Base-by-base conservation (phyloP, 2,888 invertebrate genomes). In the Hyles lineata region DNA sequence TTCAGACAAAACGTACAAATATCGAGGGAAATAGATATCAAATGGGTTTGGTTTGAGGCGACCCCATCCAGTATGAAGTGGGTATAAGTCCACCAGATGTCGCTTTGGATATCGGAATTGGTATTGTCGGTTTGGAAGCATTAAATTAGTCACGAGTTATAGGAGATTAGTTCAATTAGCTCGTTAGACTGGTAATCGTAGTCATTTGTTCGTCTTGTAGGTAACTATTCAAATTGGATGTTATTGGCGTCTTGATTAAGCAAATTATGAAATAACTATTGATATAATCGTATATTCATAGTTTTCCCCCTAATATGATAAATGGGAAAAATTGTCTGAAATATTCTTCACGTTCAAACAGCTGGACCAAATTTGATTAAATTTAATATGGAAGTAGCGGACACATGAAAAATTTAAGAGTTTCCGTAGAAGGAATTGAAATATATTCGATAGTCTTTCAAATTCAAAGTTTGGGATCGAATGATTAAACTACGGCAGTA, bases 41-140 rank as follows among this genome's bases (percentile, higher is more conserved):
- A 73, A 74, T 43, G 17, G 43, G 67, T 67, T 72, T 72, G 70
- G 74, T 72, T 73, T 76, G 77, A 76, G 59, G 75, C 77, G 75
- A 69, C 70, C 67, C 7, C 43, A 67, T 67, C 67, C 23, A 43
- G 67, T 67, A 67, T 67, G 43, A 67, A 43, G 67, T 67, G 23
- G 67, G 43, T 23, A 50, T 43, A 43, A 67, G 67, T 21, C 67
- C 50, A 50, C 50, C 63, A 63, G 21, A 43, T 50, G 67, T 50
- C 55, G 55, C 62, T 35, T 43, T 43, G 43, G 43, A 43, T 21
- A 63, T 67, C 21, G 63, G 15, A 21, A 63, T 50, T 67, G 50
- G 17, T 23, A 23, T 43, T 50, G 23, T 23, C 50, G 7, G 43
- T 67, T 67, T 23, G 43, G 67, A 17, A 67, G 21, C 17, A 55